Conservation (phyloP, 1,140 invertebrate species). For the Magallana gigas region DNA sequence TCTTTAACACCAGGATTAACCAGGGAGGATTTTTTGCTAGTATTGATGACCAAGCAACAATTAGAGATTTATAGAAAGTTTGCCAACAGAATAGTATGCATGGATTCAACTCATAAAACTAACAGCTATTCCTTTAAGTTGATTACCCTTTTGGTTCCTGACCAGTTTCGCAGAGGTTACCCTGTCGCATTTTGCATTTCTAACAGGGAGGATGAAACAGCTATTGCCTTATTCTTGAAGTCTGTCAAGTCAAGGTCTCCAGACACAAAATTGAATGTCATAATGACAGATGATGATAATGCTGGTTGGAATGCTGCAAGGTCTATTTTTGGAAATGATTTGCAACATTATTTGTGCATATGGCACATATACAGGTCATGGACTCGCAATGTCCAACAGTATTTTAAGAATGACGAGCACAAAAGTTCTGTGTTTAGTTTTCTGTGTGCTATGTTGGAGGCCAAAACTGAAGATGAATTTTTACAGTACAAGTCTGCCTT, state of each 20-base stretch:
- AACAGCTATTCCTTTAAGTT: slow-evolving; percentile 43
- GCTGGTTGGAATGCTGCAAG: slow-evolving; percentile 43
- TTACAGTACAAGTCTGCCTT: slow-evolving; percentile 1
- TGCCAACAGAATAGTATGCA: slow-evolving; percentile 45
- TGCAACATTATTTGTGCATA: slow-evolving; percentile 42
- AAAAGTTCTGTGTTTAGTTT: slow-evolving; percentile 34
- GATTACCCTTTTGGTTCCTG: slow-evolving; percentile 35
- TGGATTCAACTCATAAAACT: slow-evolving; percentile 46
- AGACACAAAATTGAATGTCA: slow-evolving; percentile 31
- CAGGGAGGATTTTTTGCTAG: slow-evolving; percentile 43
- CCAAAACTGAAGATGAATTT: slow-evolving; percentile 38
- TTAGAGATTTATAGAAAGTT: slow-evolving; percentile 39
- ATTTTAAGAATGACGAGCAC: slow-evolving; percentile 32
- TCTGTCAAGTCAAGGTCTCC: slow-evolving; percentile 41
- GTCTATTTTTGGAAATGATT: slow-evolving; percentile 15
- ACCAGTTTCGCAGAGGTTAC: slow-evolving; percentile 45
- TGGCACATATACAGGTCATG: slow-evolving; percentile 49
- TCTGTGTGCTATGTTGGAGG: slow-evolving; percentile 39
- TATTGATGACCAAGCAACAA: slow-evolving; percentile 45
- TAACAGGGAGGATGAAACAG: slow-evolving; percentile 39
- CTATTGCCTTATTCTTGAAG: slow-evolving; percentile 11
- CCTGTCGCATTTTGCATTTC: slow-evolving; percentile 50
- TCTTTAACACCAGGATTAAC: background rate
- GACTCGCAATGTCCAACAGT: slow-evolving; percentile 15
- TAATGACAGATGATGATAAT: slow-evolving; percentile 47